Evolutionary conservation across 2,113 vertebrate species (phyloP).

Genomic region (Pica pica): DNA sequence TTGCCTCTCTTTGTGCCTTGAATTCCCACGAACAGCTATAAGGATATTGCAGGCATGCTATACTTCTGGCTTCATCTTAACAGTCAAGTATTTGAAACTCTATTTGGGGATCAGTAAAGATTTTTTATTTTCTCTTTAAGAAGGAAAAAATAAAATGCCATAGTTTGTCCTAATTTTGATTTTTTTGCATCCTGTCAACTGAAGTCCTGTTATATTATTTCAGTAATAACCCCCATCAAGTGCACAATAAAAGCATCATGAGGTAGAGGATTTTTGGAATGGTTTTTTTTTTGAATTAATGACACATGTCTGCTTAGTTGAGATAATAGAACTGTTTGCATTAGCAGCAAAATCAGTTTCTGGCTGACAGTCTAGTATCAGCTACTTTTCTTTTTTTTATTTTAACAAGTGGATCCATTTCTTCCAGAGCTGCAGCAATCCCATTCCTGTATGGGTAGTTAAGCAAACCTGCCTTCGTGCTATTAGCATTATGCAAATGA

Average conservation of each 20-base stretch:
- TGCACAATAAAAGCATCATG: neutral
- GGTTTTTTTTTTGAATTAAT: constrained; percentile 44
- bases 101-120: neutral
- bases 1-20: neutral
- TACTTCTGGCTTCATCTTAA: neutral
- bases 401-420: constrained; percentile 17
- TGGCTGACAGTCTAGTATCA: constrained; percentile 35
- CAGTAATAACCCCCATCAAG: neutral
- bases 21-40: neutral
- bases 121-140: neutral
- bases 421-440: constrained; percentile 15
- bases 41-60: neutral
- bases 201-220: neutral
- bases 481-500: constrained; percentile 48
- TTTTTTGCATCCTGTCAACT: neutral
- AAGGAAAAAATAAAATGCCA: neutral
- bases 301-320: constrained; percentile 25
- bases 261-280: neutral
- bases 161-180: neutral
- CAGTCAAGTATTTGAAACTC: neutral
- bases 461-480: constrained; percentile 44
- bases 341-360: constrained; percentile 46
- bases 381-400: neutral
- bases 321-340: constrained; percentile 53
- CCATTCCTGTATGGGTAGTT: constrained; percentile 42